phyloP scores from a whole-genome alignment of 92 coral and sea anemone genomes.

The Porites cylindrica region DNA sequence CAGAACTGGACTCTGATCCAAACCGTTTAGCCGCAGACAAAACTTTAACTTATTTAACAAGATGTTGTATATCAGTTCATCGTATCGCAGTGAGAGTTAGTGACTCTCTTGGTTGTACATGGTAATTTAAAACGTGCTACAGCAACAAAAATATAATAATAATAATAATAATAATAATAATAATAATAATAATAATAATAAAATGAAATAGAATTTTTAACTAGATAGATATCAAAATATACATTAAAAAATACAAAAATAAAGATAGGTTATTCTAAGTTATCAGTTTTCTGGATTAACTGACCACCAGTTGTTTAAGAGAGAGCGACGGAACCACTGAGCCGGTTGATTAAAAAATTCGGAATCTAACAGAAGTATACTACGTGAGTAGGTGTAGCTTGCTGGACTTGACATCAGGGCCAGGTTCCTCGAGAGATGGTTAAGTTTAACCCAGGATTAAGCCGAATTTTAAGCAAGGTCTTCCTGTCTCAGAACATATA shows the following conservation, averaged over 20 bases:
- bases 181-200: neutral
- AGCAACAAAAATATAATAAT: neutral
- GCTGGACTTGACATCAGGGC: no score
- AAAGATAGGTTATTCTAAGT: neutral
- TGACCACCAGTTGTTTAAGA: neutral
- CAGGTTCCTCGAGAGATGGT: no score
- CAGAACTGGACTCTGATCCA: no score
- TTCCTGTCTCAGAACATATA: no score
- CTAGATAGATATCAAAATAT: constrained; percentile 9
- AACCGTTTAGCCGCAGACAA: neutral
- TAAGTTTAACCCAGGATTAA: no score
- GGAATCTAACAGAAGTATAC: no score
- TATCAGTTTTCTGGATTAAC: neutral
- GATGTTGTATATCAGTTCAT: constrained; percentile 21
- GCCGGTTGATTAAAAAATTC: no score
- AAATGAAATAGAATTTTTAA: neutral
- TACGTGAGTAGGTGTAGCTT: no score
- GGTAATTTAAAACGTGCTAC: neutral
- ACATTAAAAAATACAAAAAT: neutral
- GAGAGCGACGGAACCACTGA: neutral
- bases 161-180: neutral
- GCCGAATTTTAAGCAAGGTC: no score
- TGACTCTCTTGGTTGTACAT: constrained; percentile 1
- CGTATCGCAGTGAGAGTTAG: neutral
- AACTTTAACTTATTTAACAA: constrained; percentile 32